Evolutionary conservation across 2,113 vertebrate genomes (phyloP), one percentile per base, ranked within the genome.

Genomic region (Tragelaphus strepsiceros): DNA sequence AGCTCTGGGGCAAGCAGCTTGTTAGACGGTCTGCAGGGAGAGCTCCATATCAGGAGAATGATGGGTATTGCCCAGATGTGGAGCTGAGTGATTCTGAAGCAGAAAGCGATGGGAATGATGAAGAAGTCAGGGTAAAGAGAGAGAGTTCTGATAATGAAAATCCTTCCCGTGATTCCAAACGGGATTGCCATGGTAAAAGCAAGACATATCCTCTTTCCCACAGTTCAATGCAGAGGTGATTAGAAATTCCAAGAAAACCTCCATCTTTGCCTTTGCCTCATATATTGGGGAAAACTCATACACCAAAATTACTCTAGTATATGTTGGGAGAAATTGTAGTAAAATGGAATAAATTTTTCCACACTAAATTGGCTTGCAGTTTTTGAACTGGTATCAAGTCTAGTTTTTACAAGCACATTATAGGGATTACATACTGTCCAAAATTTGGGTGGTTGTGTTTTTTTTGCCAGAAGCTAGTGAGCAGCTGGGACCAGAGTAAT

Each of bases 41-140:
- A 39, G 98, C 98, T 94, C 98, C 99, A 0, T 99, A 99, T 98
- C 99, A 99, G 97, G 99, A 99, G 97, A 99, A 99, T 0, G 99
- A 99, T 6, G 99, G 99, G 3, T 99, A 99, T 98, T 99, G 99
- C 97, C 99, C 99, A 0, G 99, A 99, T 98, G 98, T 99, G 94
- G 99, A 99, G 98, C 99, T 99, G 59, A 99, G 99, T 97, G 99
- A 99, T 98, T 99, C 99, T 1, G 99, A 99, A 97, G 99, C 99
- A 0, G 99, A 99, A 98, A 99, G 99, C 51, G 99, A 99, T 97
- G 99, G 99, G 81, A 99, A 98, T 95, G 99, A 98, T 97, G 99
- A 99, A 53, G 99, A 98, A 96, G 98, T 98, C 93, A 99, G 98
- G 96, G 97, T 99, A 87, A 91, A 98, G 96, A 97, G 98, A 98